Evolutionary conservation across 2,113 vertebrate species (phyloP).

Genomic region (Pandion haliaetus): DNA sequence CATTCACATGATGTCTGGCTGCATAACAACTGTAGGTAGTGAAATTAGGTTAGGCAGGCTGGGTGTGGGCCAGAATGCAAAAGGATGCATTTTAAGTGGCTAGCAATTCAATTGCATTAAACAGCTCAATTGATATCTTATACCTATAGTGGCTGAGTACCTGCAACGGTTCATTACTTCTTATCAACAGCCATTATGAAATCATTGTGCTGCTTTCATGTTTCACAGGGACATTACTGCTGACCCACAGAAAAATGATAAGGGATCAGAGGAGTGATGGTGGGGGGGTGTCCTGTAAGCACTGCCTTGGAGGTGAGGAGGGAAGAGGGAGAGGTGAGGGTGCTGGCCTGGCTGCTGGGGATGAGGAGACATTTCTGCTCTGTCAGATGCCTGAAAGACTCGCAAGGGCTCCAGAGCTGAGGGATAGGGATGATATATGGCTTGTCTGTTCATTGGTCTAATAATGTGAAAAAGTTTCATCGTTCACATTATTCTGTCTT

Average conservation of each 20-base stretch:
- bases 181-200: conserved; percentile 47
- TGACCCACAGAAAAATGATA: background rate
- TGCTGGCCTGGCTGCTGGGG: background rate
- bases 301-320: background rate
- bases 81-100: background rate
- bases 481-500: background rate
- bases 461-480: background rate
- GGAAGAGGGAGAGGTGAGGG: too few relatives aligned
- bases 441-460: background rate
- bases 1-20: background rate
- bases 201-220: background rate
- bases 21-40: background rate
- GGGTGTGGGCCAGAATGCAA: conserved; percentile 15
- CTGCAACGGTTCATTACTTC: conserved; percentile 17
- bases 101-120: conserved; percentile 11
- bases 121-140: background rate
- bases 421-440: background rate
- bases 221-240: background rate
- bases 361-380: background rate
- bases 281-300: background rate
- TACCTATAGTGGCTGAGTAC: background rate
- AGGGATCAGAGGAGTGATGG: background rate
- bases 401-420: background rate
- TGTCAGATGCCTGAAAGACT: accelerated
- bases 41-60: conserved; percentile 38